Evolutionary conservation across 2,113 vertebrate genomes (phyloP), one percentile per base, ranked within the genome.

Genomic region (Paramisgurnus dabryanus): DNA sequence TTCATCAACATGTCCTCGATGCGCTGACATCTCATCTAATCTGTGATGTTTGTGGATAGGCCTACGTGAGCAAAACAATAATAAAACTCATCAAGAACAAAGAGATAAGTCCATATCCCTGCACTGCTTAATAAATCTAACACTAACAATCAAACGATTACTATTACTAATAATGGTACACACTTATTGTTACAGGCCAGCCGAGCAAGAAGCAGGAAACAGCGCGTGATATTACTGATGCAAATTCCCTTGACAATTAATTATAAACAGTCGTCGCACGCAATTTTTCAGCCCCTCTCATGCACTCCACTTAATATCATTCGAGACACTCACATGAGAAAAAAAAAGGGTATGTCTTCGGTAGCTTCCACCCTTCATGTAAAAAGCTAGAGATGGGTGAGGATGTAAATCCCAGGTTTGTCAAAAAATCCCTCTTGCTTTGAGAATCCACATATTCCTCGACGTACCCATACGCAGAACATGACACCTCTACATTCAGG

Each of bases 261-360:
- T 71, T 76, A 67, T 69, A 70, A 73, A 76, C 73, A 85, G 76
- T 85, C 88, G 86, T 87, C 86, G 83, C 90, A 90, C 75, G 78
- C 80, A 74, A 79, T 75, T 67, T 76, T 11, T n/a, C 80, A 63
- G 11, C 71, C 43, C 27, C 9, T 57, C 67, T 67, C 85, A 68
- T 70, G 75, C 73, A 86, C 78, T 81, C 60, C 74, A 82, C 64
- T 58, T 75, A 80, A 83, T 73, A 79, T 61, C 80, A 83, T 73
- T 82, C 79, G 86, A 84, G 75, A 71, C 88, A 92, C 92, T 93
- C 91, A 93, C 92, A 88, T 89, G 67, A 83, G 80, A 86, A 34
- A 86, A 86, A 86, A 60, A 85, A 76, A 87, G 78, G 86, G 70
- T 66, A 88, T 75, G 85, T 80, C 49, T 85, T 80, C 86, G 86